Conservation (phyloP, 2,888 invertebrate genomes). For the Calliopum simillimum region DNA sequence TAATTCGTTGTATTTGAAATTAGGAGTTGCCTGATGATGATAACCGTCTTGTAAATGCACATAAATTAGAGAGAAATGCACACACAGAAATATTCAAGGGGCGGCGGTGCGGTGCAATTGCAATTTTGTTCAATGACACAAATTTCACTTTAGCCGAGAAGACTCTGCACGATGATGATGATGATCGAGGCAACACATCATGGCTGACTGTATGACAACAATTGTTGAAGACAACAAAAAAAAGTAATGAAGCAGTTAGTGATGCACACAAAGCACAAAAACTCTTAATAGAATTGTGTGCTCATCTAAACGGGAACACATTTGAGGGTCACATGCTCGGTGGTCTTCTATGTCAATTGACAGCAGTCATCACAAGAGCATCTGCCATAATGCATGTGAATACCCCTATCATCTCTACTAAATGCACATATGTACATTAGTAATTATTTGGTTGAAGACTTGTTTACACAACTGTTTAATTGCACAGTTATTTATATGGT, state of each 20-base stretch:
- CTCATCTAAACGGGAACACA: conserved; percentile 12
- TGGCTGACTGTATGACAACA: background rate
- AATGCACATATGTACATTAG: too few species aligned
- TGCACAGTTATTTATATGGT: too few species aligned
- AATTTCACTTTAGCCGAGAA: conserved; percentile 13
- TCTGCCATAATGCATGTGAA: background rate
- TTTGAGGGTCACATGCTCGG: conserved; percentile 35
- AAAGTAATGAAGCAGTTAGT: background rate
- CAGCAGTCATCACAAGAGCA: background rate
- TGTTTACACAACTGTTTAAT: too few species aligned
- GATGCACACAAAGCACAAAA: background rate
- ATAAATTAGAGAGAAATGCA: conserved; percentile 8
- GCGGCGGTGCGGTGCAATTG: background rate
- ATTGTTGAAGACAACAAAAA: background rate
- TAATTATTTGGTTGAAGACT: too few species aligned
- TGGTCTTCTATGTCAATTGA: conserved; percentile 26
- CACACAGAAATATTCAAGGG: background rate
- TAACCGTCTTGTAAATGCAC: background rate
- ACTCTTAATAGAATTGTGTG: background rate
- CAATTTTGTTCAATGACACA: conserved; percentile 1
- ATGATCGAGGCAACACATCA: background rate
- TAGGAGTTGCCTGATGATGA: background rate
- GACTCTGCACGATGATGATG: conserved; percentile 7
- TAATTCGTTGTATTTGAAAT: background rate
- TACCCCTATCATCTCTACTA: too few species aligned